Evolutionary conservation across 2,888 invertebrate genomes (phyloP), one percentile per base, ranked within the genome.

Genomic region (Troides aeacus): DNA sequence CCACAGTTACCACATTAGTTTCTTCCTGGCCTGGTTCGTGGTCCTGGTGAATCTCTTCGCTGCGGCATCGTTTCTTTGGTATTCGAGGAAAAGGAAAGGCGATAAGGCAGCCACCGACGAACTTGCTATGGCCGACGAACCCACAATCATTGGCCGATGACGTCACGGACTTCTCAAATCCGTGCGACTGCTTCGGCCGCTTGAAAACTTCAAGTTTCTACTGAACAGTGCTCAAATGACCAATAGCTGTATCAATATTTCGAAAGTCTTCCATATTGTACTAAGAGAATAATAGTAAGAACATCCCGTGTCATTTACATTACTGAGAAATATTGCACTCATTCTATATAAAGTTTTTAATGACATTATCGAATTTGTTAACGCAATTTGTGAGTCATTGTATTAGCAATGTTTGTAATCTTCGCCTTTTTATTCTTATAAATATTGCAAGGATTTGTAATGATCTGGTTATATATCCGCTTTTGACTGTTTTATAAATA

Each of bases 61-160:
- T 17, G 96, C 96, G 1, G 89, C 94, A 15, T 93, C 95, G 66
- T 97, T 97, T 84, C 94, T 97, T 76, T 93, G 96, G 88, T 96
- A 95, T 83, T 97, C 97, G 0, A 94, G 96, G 70, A 97, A 97
- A 84, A 95, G 96, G 85, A 97, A 97, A 93, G 96, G 97, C 0
- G 95, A 95, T 75, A 96, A 96, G 79, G 97, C 97, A 1, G 96
- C 96, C 6, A 95, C 94, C n/a, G 96, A 96, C 74, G 96, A 97
- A 81, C 92, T 96, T 58, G 97, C 96, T 1, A 95, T 96, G 95
- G 97, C 96, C 7, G 97, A 97, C 78, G 97, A 97, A 79, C 96
- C 97, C 0, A 96, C 96, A 59, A 96, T 96, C 80, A 96, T 97
- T 73, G 94, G 94, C 77, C 94, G 94, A 94, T 94, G 93, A 93